These are phyloP conservation scores for Mastacembelus armatus DNA, from an alignment of 2,797 vertebrate genomes.

Conservation along the genomic window DNA sequence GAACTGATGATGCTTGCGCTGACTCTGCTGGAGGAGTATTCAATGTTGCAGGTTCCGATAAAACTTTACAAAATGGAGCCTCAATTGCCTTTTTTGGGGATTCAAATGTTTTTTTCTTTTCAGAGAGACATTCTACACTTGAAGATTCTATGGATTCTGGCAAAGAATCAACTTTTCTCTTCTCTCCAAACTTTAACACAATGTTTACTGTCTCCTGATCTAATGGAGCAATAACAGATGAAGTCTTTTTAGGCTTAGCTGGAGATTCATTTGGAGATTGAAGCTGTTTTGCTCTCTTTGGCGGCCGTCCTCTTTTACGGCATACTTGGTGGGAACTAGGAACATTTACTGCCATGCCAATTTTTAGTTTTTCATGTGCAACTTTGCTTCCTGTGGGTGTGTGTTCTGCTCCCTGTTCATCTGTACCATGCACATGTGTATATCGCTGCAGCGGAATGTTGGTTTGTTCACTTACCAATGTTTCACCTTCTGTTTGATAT, in stretches of 20 bases:
- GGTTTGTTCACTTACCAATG: not conserved
- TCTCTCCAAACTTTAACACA: not conserved
- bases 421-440: not conserved
- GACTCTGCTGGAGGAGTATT: not conserved
- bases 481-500: not conserved
- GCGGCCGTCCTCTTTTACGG: slow-evolving; percentile 45
- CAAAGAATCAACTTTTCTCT: not conserved
- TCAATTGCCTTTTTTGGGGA: not conserved
- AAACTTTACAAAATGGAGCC: not conserved
- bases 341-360: not conserved
- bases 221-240: not conserved
- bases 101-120: not conserved
- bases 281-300: slow-evolving; percentile 41
- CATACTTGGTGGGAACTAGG: not conserved
- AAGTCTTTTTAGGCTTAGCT: not conserved
- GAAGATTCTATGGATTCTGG: slow-evolving; percentile 6
- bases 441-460: not conserved
- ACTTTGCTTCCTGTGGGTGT: slow-evolving; percentile 6
- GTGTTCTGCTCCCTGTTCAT: not conserved
- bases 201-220: not conserved
- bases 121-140: not conserved
- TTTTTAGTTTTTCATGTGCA: slow-evolving; percentile 3
- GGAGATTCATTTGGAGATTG: not conserved
- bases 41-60: not conserved
- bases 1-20: slow-evolving; percentile 5